phyloP scores from a whole-genome alignment of 2,113 vertebrate genomes.

The Aegithalos caudatus region DNA sequence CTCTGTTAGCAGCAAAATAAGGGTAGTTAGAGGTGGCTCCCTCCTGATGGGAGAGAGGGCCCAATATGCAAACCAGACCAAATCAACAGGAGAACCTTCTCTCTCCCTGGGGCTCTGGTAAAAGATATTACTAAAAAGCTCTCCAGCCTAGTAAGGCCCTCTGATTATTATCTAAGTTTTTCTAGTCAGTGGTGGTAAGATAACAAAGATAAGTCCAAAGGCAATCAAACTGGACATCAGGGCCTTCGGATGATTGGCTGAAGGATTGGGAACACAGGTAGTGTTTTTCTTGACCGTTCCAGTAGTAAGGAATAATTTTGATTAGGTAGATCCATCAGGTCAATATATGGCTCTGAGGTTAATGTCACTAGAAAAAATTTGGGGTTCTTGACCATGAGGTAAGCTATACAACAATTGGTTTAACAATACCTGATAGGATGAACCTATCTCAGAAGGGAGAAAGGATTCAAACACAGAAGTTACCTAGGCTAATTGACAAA shows the following conservation, averaged over 20 bases:
- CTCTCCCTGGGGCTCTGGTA: neutral
- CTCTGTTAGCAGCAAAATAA: neutral
- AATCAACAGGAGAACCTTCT: neutral
- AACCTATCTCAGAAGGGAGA: neutral
- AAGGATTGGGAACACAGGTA: neutral
- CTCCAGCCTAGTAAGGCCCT: neutral
- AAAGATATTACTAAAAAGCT: neutral
- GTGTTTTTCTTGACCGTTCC: neutral
- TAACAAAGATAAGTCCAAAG: neutral
- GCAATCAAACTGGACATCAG: neutral
- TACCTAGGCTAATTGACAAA: neutral
- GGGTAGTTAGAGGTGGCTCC: neutral
- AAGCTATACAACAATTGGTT: neutral
- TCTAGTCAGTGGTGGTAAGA: neutral
- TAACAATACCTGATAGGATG: neutral
- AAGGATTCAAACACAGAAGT: neutral
- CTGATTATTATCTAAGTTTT: neutral
- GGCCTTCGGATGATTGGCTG: neutral
- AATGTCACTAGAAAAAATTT: neutral
- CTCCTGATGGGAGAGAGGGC: neutral
- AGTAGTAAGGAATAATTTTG: neutral
- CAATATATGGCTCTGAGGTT: accelerated
- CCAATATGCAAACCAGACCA: neutral
- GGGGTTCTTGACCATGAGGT: neutral
- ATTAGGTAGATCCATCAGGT: neutral